Percentiles rank a stretch among this genome's conserved stretches.
phyloP scores from a whole-genome alignment of 2,113 vertebrate species.

The Hirundichthys speculiger region DNA sequence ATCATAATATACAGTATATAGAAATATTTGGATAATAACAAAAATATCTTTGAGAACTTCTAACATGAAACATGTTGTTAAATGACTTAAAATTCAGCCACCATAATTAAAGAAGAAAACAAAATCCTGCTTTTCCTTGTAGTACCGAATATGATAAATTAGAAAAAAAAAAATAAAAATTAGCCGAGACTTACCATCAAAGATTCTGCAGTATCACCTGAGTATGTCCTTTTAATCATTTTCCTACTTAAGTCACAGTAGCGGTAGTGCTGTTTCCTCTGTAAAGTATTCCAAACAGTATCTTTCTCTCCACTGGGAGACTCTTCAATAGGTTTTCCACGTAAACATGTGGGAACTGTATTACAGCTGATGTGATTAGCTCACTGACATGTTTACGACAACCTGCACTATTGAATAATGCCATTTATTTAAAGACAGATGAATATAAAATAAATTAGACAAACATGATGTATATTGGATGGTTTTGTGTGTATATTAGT shows the following conservation, averaged over 20 bases:
- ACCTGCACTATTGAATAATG: too few relatives aligned
- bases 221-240: constrained; percentile 29
- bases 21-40: background rate
- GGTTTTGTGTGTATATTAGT: constrained; percentile 8
- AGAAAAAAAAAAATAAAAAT: background rate
- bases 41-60: background rate
- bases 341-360: constrained; percentile 32
- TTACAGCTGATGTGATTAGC: background rate
- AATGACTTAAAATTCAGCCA: constrained; percentile 3
- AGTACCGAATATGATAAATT: background rate
- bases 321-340: background rate
- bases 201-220: constrained; percentile 32
- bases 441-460: too few relatives aligned
- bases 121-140: background rate
- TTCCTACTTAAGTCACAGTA: background rate
- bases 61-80: too few relatives aligned
- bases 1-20: constrained; percentile 8
- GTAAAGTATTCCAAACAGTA: background rate
- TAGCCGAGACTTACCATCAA: constrained; percentile 15
- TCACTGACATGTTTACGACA: background rate
- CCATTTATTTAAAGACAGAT: too few relatives aligned
- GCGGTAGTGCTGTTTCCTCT: background rate
- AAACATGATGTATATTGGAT: background rate
- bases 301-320: constrained; percentile 2
- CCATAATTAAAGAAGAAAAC: background rate